Conservation (phyloP, 2,113 vertebrate species). For the Ptilorrhoa leucosticta region DNA sequence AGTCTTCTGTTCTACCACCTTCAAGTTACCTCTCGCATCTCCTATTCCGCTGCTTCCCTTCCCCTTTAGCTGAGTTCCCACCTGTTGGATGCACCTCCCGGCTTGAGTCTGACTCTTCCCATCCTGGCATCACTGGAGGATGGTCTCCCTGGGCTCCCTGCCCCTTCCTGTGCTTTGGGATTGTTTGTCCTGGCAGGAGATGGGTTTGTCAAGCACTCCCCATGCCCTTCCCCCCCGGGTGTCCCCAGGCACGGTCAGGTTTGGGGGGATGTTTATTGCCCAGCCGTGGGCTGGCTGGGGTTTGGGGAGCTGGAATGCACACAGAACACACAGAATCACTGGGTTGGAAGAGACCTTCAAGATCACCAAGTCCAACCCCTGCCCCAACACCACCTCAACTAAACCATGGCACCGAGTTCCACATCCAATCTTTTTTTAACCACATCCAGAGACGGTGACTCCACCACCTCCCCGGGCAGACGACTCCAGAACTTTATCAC, state of each 20-base stretch:
- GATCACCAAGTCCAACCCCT: no score
- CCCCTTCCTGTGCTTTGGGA: rapidly evolving
- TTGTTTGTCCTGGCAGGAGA: neutral
- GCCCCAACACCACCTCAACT: no score
- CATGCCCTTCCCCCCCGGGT: neutral
- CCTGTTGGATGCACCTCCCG: neutral
- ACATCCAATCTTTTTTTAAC: no score
- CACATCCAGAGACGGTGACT: no score
- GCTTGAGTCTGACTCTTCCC: neutral
- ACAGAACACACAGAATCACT: no score
- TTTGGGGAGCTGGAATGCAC: neutral
- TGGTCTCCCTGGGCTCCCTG: neutral
- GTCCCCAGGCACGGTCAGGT: neutral
- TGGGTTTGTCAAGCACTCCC: neutral
- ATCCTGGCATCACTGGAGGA: neutral
- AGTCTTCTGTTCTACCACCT: neutral
- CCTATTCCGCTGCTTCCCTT: neutral
- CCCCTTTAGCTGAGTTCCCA: neutral
- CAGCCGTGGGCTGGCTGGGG: rapidly evolving
- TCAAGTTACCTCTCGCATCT: neutral
- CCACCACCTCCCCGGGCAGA: no score
- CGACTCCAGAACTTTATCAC: no score
- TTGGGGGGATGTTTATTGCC: neutral
- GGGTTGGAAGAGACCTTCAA: no score
- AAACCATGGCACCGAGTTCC: no score